Evolutionary conservation across 1,140 invertebrate genomes (phyloP), one percentile per base, ranked within the genome.

Genomic region (Hypothenemus hampei): DNA sequence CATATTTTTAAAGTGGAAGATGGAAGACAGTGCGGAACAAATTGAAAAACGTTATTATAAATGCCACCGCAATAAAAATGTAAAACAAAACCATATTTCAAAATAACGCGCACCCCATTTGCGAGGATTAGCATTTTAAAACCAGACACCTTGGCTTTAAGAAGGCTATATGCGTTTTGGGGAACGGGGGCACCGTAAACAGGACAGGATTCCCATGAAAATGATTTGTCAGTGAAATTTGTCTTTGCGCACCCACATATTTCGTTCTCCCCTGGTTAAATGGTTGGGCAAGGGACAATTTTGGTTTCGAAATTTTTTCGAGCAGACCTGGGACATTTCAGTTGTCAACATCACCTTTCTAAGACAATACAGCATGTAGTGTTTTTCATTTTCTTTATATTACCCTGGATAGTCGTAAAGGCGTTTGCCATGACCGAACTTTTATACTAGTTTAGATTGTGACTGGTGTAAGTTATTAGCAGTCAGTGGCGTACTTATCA

Each of bases 331-430:
- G n/a, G 20, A 23, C 41, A 39, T 19, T 44, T 26, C 60, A 65
- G 58, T 66, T 64, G 64, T 69, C 65, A 65, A 63, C 61, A 67
- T 66, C 64, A 67, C 65, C 67, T 66, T 66, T 59, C 59, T 60
- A 55, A 68, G 67, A 69, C 66, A 68, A 69, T 69, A 64, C 65
- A 67, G 66, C 65, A 67, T 65, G 66, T 69, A 70, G 68, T 85
- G 82, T 85, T 86, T 85, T 85, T 86, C 84, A 86, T 86, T 86
- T 86, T 85, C 83, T 86, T 86, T 84, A 86, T 84, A 81, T 84
- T 79, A 84, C 83, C 84, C 84, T 71, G 77, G 84, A 80, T 78
- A 79, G 78, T 84, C 82, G 81, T 86, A 85, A 85, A 85, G 77
- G 81, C 84, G 85, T 85, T 86, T 84, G 81, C 80, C 83, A 78